Conservation (phyloP, 2,113 vertebrate genomes). For the Clarias gariepinus region DNA sequence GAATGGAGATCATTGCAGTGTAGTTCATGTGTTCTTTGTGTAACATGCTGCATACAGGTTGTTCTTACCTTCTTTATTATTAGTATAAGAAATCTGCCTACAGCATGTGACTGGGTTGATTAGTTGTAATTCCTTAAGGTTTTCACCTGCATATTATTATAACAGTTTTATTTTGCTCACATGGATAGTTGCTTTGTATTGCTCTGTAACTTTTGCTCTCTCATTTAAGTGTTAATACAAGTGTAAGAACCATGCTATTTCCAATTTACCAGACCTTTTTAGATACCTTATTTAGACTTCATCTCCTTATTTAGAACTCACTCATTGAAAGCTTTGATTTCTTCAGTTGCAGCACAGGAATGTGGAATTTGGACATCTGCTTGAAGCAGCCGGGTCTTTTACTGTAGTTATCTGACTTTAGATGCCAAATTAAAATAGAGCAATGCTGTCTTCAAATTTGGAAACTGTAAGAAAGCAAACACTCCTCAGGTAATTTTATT, state of each 20-base stretch:
- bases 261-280: slow-evolving; percentile 59
- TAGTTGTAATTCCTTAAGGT: not conserved
- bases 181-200: not conserved
- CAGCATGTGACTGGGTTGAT: not conserved
- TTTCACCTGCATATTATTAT: not conserved
- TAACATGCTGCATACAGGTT: not conserved
- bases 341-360: slow-evolving; percentile 49
- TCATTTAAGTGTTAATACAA: not conserved
- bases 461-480: not conserved
- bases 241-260: slow-evolving; percentile 38
- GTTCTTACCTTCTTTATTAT: not conserved
- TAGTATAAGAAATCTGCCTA: not conserved
- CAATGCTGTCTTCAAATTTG: slow-evolving; percentile 7
- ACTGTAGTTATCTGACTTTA: slow-evolving; percentile 44
- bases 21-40: not conserved
- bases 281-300: slow-evolving; percentile 45
- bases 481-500: not conserved
- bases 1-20: not conserved
- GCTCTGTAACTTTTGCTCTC: not conserved
- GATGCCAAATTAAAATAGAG: slow-evolving; percentile 33
- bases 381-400: slow-evolving; percentile 29
- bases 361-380: slow-evolving; percentile 49
- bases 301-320: no score
- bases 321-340: slow-evolving; percentile 52
- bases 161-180: not conserved